A percentile compares a stretch with the other conserved stretches of the same genome.
These are phyloP conservation scores for Campoplex nolae DNA, from an alignment of 2,888 invertebrate genomes.

Conservation along the genomic window DNA sequence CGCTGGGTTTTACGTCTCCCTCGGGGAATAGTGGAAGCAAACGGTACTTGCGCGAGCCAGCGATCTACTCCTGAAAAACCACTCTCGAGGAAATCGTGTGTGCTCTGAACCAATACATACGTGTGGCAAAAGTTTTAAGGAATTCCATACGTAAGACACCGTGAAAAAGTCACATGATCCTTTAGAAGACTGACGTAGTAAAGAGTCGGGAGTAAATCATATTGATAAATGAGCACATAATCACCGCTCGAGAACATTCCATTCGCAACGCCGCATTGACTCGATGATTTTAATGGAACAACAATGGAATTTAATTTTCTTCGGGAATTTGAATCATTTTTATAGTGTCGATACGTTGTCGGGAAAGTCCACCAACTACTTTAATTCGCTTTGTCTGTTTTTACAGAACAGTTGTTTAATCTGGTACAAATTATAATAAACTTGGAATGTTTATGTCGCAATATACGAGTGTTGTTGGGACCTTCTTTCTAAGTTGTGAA, in stretches of 20 bases:
- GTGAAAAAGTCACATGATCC: constrained; percentile 39
- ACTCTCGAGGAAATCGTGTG: constrained; percentile 57
- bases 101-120: constrained; percentile 39
- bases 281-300: not conserved
- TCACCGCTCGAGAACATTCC: not conserved
- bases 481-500: not conserved
- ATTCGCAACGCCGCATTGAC: not conserved
- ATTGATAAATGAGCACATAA: not conserved
- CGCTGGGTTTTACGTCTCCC: constrained; percentile 46
- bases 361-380: not conserved
- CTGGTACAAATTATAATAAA: not conserved
- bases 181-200: not conserved
- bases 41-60: constrained; percentile 35
- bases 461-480: not conserved
- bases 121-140: constrained; percentile 41
- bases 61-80: constrained; percentile 29
- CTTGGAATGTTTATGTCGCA: not conserved
- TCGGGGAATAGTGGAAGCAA: constrained; percentile 35
- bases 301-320: not conserved
- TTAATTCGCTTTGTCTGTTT: not conserved
- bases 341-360: not conserved
- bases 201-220: not conserved
- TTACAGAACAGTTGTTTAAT: not conserved
- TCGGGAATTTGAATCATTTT: not conserved
- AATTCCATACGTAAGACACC: not conserved